Evolutionary conservation across 1,140 invertebrate genomes (phyloP), one percentile per base, ranked within the genome.

Genomic region (Hyles euphorbiae): DNA sequence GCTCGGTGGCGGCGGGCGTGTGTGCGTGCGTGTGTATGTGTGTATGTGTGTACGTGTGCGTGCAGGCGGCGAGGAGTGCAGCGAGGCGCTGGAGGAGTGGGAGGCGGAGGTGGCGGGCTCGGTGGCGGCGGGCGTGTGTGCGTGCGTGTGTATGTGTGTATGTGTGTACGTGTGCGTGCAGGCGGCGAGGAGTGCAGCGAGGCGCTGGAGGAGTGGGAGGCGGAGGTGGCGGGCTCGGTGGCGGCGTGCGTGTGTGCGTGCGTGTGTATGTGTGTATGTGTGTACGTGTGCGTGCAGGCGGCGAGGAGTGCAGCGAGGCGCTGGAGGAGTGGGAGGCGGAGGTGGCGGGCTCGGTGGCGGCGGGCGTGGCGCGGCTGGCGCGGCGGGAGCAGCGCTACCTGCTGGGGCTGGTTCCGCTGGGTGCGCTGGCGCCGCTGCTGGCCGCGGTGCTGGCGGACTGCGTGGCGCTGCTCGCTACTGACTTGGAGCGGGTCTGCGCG

Each of bases 351-450:
- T 63, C 75, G 47, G 92, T 95, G 67, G 93, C 98, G 0, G 94
- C 96, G 40, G 96, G 95, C 5, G 88, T 98, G n/a, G 94, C 96
- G 50, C 94, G 95, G 63, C 90, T 99, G 3, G 96, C 98, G 90
- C 95, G 97, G 76, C 94, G 94, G 74, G 98, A 99, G 81, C 91
- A 95, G 34, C 90, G 93, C 53, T 84, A 97, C 11, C 94, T 98
- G 89, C 91, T 94, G 10, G 94, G 95, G 10, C 95, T 99, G 34
- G 94, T 99, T 74, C 95, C 96, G 10, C 85, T 92, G 46, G 92
- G 94, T 34, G 92, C 96, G 65, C 94, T 96, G 70, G 93, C 94
- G 45, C 91, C 95, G 63, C 94, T 98, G 1, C 96, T 98, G 74
- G 95, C 97, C 67, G 92, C 94, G 7, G 93, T 98, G 54, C 93